Evolutionary conservation across 2,113 vertebrate genomes (phyloP), one percentile per base, ranked within the genome.

Genomic region (Pionites leucogaster): DNA sequence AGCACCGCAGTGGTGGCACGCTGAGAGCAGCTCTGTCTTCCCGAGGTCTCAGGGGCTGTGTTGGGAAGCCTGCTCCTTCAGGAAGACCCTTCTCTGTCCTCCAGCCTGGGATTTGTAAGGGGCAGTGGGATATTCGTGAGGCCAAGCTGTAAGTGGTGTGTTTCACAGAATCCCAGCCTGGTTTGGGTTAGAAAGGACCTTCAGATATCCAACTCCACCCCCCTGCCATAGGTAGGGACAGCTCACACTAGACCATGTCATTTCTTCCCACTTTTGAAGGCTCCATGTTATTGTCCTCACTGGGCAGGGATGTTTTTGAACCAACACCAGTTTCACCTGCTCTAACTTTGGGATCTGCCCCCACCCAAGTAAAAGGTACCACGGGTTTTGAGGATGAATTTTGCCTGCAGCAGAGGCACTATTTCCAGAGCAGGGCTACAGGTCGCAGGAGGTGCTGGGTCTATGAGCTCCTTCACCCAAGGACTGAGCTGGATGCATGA

Each of bases 1-100:
- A 55, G 31, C 82, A 39, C 1, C 1, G 53, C 67, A 18, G 62
- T 4, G 82, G n/a, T 0, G 2, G 52, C 59, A n/a, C 0, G 11
- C 17, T 0, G 18, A 9, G 47, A 87, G 53, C 62, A 17, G 65
- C 60, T 37, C 69, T 44, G 27, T 47, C 46, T 60, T 44, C 12
- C 12, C 4, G 13, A 78, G 77, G 20, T 33, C 53, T 44, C 42
- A 50, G 27, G 68, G 35, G 50, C 14, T 0, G 1, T 13, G 16
- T 60, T 86, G 22, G 18, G 42, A 57, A 71, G 75, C 17, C 39
- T 55, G 72, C n/a, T 74, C 53, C 53, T 81, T 47, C 0, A 0
- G 63, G 62, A 69, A 79, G 59, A 2, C 10, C 39, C 49, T 62
- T 44, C 0, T 4, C 41, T n/a, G 18, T 17, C 44, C 63, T 24